phyloP scores from a whole-genome alignment of 2,113 vertebrate genomes.

The Leptocoma aspasia region DNA sequence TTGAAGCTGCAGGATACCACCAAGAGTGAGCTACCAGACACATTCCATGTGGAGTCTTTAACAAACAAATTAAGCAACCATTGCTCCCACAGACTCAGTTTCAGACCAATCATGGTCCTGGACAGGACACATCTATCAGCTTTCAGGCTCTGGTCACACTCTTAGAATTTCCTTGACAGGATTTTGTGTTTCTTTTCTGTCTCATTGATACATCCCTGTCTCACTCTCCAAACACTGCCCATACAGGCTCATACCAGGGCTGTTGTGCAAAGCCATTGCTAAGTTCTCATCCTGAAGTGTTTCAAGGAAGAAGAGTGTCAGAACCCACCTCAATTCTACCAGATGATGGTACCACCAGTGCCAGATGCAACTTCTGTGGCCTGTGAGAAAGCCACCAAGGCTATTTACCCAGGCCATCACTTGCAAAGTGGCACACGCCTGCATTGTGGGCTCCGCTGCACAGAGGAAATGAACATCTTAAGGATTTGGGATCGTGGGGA shows the following conservation, averaged over 20 bases:
- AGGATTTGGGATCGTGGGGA: background rate
- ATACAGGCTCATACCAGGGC: background rate
- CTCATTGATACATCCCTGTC: background rate
- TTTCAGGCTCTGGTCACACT: background rate
- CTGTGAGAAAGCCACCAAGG: background rate
- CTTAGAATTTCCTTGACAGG: background rate
- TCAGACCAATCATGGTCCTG: background rate
- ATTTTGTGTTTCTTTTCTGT: background rate
- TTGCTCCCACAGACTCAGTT: background rate
- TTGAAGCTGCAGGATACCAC: background rate
- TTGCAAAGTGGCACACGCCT: fast-evolving
- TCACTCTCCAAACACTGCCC: background rate
- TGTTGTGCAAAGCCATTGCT: background rate
- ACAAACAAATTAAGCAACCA: background rate
- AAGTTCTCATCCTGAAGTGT: background rate
- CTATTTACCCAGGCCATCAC: background rate
- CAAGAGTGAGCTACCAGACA: background rate
- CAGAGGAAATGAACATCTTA: background rate
- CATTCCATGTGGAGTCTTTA: background rate
- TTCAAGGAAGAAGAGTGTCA: background rate
- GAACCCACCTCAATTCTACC: fast-evolving
- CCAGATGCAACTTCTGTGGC: too few relatives aligned
- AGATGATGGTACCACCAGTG: background rate
- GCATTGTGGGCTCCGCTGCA: background rate
- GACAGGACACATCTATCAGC: background rate